Percentiles rank a stretch among this genome's conserved stretches.
These are phyloP conservation scores for Cydia strobilella DNA, from an alignment of 1,140 invertebrate genomes.

Conservation along the genomic window DNA sequence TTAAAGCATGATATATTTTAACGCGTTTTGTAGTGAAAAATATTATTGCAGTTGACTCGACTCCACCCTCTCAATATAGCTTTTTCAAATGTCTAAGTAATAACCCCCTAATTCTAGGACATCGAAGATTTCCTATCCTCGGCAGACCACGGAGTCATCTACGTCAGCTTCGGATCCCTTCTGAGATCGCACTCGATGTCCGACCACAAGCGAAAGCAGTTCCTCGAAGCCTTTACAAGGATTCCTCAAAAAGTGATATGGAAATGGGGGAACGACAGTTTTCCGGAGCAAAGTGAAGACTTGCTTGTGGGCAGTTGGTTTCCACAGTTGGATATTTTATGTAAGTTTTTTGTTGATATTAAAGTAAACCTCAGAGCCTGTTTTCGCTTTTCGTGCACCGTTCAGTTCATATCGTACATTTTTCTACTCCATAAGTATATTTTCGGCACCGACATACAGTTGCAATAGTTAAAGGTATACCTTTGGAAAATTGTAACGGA, in stretches of 20 bases:
- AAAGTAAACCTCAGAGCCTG: too few species aligned
- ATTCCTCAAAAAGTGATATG: slow-evolving; percentile 82
- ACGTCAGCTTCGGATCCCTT: slow-evolving; percentile 83
- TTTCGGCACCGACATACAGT: too few species aligned
- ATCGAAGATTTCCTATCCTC: slow-evolving; percentile 81
- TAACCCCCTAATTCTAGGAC: slow-evolving; percentile 69
- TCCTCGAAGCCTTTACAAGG: slow-evolving; percentile 78
- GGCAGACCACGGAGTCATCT: slow-evolving; percentile 81
- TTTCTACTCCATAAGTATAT: too few species aligned
- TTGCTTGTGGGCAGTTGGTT: slow-evolving; percentile 83
- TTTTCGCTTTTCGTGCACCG: too few species aligned
- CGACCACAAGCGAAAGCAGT: slow-evolving; percentile 65
- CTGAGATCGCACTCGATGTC: slow-evolving; percentile 68
- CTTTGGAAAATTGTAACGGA: too few species aligned
- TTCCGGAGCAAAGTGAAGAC: slow-evolving; percentile 76
- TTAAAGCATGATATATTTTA: too few species aligned
- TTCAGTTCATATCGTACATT: too few species aligned
- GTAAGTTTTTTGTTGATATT: slow-evolving; percentile 51
- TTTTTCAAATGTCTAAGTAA: not conserved
- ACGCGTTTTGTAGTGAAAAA: not conserved
- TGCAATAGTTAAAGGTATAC: too few species aligned
- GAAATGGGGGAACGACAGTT: slow-evolving; percentile 82
- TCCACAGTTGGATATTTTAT: slow-evolving; percentile 83
- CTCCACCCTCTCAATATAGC: too few species aligned
- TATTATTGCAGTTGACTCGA: too few species aligned